Conservation (phyloP, 2,888 invertebrate species). For the Campoplex capitator region DNA sequence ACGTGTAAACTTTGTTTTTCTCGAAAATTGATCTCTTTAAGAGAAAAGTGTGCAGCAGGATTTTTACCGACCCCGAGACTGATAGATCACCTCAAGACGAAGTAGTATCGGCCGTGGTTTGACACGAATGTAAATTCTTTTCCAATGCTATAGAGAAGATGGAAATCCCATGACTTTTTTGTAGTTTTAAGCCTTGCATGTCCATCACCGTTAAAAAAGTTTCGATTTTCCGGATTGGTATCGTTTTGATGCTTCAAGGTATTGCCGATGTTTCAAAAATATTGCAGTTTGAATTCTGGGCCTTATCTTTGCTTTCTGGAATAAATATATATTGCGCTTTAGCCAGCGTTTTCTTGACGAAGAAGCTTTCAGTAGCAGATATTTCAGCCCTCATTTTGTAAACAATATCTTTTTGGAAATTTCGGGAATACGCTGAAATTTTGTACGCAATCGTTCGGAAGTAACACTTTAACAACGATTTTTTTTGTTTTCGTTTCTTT, state of each 20-base stretch:
- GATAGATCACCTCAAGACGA: neutral
- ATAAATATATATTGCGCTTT: neutral
- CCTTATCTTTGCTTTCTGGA: neutral
- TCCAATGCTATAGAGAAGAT: neutral
- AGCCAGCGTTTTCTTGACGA: neutral
- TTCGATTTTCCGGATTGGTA: neutral
- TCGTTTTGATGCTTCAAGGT: neutral
- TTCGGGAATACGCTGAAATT: neutral
- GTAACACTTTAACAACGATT: neutral
- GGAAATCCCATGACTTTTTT: neutral
- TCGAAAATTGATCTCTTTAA: too few species aligned
- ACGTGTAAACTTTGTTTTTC: too few species aligned
- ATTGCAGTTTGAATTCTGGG: neutral
- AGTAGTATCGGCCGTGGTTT: constrained; percentile 3
- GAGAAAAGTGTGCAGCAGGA: too few species aligned
- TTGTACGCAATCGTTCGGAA: neutral
- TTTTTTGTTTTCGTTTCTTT: neutral
- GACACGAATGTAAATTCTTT: neutral
- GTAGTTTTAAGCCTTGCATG: neutral
- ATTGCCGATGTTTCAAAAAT: neutral
- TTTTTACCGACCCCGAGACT: too few species aligned
- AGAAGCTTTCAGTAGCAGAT: too few species aligned
- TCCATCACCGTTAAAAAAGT: neutral
- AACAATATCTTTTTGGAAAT: neutral
- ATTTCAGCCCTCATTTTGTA: neutral